phyloP scores from a whole-genome alignment of 2,888 invertebrate species.

The Harmothoe impar region DNA sequence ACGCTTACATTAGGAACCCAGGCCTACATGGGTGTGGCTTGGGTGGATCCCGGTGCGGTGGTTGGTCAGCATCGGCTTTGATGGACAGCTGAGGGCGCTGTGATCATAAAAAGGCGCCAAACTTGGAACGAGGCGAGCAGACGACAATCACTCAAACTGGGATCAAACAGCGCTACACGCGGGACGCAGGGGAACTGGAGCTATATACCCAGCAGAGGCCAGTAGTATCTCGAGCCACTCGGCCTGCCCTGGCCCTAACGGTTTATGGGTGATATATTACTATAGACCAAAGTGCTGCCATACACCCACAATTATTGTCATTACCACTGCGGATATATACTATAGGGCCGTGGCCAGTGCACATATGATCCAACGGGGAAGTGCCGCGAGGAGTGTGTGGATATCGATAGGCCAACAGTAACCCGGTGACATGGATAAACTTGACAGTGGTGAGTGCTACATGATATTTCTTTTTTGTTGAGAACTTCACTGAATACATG shows the following conservation, averaged over 20 bases:
- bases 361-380: conserved; percentile 10
- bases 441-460: not conserved
- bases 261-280: conserved; percentile 15
- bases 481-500: too few species aligned
- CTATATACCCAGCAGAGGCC: conserved; percentile 18
- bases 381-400: not conserved
- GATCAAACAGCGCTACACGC: conserved; percentile 17
- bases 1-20: too few species aligned
- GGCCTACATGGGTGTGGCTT: not conserved
- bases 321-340: not conserved
- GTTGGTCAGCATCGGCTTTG: not conserved
- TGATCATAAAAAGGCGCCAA: not conserved
- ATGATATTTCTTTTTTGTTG: too few species aligned
- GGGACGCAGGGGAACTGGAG: not conserved
- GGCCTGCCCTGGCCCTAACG: conserved; percentile 1
- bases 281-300: conserved; percentile 24
- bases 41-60: not conserved
- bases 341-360: not conserved
- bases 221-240: not conserved
- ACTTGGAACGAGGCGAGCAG: not conserved
- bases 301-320: not conserved
- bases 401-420: not conserved
- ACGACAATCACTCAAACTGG: not conserved
- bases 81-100: conserved; percentile 13
- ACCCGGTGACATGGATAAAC: not conserved